A percentile compares a stretch with the other conserved stretches of the same genome.
Conservation (phyloP, 1,140 invertebrate genomes). For the Trypoxylus dichotomus region DNA sequence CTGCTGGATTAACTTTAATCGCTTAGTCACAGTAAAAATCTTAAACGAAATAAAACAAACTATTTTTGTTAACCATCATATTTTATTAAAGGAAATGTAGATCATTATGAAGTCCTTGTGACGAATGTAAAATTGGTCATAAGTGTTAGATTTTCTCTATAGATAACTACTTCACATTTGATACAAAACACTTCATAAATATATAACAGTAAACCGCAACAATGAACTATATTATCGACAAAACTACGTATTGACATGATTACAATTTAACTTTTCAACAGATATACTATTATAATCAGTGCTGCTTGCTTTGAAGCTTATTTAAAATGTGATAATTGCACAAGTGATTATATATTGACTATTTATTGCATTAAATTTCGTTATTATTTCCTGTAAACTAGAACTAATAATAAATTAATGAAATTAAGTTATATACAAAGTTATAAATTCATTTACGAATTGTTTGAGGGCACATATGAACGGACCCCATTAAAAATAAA, state of each 20-base stretch:
- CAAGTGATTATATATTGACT: conserved; percentile 12
- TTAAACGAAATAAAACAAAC: no score
- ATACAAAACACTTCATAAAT: background rate
- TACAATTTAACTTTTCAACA: background rate
- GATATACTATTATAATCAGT: background rate
- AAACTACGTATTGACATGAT: background rate
- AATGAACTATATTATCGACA: background rate
- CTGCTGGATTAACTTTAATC: no score
- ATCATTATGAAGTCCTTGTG: background rate
- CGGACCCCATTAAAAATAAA: background rate
- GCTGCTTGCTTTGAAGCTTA: background rate
- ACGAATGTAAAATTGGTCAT: background rate
- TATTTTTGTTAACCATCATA: background rate
- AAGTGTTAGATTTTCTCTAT: background rate
- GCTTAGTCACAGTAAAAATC: no score
- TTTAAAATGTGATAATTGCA: conserved; percentile 3
- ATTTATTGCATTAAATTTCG: conserved; percentile 11
- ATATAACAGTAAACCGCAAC: background rate
- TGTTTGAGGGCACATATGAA: background rate
- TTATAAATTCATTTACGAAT: background rate
- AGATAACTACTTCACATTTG: background rate
- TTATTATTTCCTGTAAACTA: background rate
- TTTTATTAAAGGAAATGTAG: background rate
- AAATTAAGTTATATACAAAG: background rate
- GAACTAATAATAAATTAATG: background rate